Evolutionary conservation across 2,113 vertebrate species (phyloP).

Genomic region (Proterorhinus semilunaris): DNA sequence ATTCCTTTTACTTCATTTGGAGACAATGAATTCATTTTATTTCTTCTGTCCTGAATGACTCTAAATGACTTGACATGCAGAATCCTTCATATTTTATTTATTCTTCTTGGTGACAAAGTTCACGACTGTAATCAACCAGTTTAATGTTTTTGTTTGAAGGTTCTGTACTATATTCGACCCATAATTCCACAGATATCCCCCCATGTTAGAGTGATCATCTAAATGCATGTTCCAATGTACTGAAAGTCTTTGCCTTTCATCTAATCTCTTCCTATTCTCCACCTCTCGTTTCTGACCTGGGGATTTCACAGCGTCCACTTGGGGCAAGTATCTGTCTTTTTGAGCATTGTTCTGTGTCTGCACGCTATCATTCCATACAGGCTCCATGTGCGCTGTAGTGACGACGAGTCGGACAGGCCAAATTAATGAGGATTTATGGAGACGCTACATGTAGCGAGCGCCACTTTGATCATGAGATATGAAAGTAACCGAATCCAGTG

Average conservation of each 20-base stretch:
- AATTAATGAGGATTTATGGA: constrained; percentile 10
- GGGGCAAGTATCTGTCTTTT: constrained; percentile 87
- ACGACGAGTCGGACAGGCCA: not conserved
- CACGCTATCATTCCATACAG: constrained; percentile 8
- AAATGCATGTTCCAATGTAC: not conserved
- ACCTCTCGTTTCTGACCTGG: constrained; percentile 75
- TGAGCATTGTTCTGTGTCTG: constrained; percentile 7
- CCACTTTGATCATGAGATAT: constrained; percentile 30
- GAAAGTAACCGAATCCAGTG: constrained; percentile 25
- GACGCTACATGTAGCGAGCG: not conserved
- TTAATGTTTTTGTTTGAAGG: no score
- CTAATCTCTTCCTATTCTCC: constrained; percentile 70
- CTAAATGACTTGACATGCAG: no score
- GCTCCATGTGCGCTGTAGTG: not conserved
- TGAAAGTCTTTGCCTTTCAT: constrained; percentile 24
- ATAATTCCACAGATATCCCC: no score
- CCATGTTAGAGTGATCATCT: not conserved
- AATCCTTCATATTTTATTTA: no score
- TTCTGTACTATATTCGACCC: no score
- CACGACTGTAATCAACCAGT: no score
- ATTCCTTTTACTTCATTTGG: no score
- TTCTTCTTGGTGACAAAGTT: no score
- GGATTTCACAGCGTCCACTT: constrained; percentile 79
- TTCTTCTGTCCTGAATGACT: no score
- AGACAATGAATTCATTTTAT: no score